These are phyloP conservation scores for Calliopsis andreniformis DNA, from an alignment of 1,140 invertebrate species.

Conservation along the genomic window DNA sequence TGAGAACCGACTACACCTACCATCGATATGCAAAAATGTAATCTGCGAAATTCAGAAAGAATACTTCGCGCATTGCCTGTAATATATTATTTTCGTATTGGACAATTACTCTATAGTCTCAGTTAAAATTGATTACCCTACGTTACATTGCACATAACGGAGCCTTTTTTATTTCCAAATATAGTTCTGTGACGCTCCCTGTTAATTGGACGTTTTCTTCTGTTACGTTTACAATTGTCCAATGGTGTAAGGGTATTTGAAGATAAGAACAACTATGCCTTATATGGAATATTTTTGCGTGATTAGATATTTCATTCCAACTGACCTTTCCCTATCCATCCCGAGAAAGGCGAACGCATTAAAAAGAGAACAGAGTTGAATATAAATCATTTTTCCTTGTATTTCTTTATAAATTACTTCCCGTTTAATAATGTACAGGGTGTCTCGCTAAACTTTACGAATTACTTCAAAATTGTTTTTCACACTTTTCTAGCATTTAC, in stretches of 20 bases:
- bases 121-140: constrained; percentile 5
- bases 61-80: not conserved
- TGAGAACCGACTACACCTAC: constrained; percentile 31
- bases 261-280: constrained; percentile 2
- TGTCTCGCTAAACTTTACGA: no score
- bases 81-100: not conserved
- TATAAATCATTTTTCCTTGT: no score
- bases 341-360: not conserved
- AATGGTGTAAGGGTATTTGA: not conserved
- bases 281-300: not conserved
- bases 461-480: no score
- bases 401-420: no score
- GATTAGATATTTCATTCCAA: not conserved
- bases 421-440: no score
- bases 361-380: no score
- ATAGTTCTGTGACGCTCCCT: not conserved
- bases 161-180: constrained; percentile 19
- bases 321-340: not conserved
- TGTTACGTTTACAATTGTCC: not conserved
- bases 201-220: constrained; percentile 27
- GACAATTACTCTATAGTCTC: not conserved
- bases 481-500: no score
- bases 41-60: not conserved
- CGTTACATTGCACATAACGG: not conserved
- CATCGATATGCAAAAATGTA: constrained; percentile 16